Conservation (phyloP, 2,797 vertebrate genomes). For the Scomberomorus guttatus region DNA sequence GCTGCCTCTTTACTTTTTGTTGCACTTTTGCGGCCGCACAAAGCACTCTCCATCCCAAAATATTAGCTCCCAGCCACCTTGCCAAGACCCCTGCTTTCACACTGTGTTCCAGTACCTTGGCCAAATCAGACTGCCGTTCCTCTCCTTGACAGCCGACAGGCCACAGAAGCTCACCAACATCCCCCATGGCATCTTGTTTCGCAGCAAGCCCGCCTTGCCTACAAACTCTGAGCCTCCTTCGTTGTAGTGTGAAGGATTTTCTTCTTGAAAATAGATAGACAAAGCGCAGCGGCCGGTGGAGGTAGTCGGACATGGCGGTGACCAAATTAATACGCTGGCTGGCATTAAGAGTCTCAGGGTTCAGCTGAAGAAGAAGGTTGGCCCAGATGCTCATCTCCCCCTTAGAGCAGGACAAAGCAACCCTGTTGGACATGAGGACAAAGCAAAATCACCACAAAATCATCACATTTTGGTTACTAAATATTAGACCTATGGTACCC, state of each 20-base stretch:
- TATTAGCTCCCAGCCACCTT: slow-evolving; percentile 56
- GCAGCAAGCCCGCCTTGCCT: slow-evolving; percentile 1
- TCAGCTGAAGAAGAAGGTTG: slow-evolving; percentile 53
- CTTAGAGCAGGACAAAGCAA: slow-evolving; percentile 49
- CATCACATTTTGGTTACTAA: too few relatives aligned
- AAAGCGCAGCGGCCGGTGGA: slow-evolving; percentile 41
- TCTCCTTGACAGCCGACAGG: slow-evolving; percentile 46
- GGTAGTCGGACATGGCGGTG: slow-evolving; percentile 46
- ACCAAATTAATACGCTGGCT: slow-evolving; percentile 48
- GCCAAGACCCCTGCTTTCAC: slow-evolving; percentile 37
- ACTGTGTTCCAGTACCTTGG: slow-evolving; percentile 50
- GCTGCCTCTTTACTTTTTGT: slow-evolving; percentile 29
- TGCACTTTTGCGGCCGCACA: slow-evolving; percentile 16
- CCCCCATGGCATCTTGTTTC: fast-evolving
- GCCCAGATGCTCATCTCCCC: slow-evolving; percentile 48
- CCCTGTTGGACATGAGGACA: slow-evolving; percentile 34
- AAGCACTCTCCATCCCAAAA: slow-evolving; percentile 74
- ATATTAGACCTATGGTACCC: too few relatives aligned
- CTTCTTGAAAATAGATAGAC: slow-evolving; percentile 56
- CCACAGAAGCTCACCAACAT: slow-evolving; percentile 60
- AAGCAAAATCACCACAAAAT: too few relatives aligned
- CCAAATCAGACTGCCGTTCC: slow-evolving; percentile 28
- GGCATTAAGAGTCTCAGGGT: slow-evolving; percentile 25
- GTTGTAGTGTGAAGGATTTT: not conserved
- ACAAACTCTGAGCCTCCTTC: slow-evolving; percentile 22